Base-by-base conservation (phyloP, 2,888 invertebrate genomes). In the Alentia gelatinosa region DNA sequence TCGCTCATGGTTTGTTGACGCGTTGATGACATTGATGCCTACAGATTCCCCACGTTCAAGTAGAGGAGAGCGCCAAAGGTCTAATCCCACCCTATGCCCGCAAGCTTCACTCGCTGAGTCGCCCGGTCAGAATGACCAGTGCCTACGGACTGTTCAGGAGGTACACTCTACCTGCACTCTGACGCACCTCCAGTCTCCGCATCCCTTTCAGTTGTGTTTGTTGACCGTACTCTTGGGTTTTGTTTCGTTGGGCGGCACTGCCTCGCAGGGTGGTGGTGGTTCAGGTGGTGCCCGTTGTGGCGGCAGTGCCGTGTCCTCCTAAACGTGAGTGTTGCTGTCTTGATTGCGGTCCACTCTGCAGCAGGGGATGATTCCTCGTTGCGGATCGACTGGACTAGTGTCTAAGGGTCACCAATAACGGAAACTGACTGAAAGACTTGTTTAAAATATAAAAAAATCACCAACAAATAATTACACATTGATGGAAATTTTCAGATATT, bases 141-240 rank as follows among this genome's bases (percentile, higher is more conserved):
- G 97, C 97, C 63, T 98, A 98, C 94, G 97, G 97, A 37, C 95
- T 97, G 40, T 98, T 97, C 94, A 96, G 97, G 93, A 96, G 97
- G 96, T 96, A 94, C 35, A n/a, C 63, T 7, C 56, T n/a, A 42
- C 56, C 19, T 12, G 9, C 89, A 1, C 12, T 89, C 90, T 50
- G 26, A 30, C 26, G 35, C n/a, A n/a, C 75, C 75, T 37, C 26
- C 75, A 35, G 35, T 33, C 33, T 33, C 75, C 37, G 37, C 75
- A 1, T 75, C 75, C 50, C 50, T 50, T 19, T 19, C 50, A 15
- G 15, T 15, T 15, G 23, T 50, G 15, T 50, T 50, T 19, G 23
- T 33, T 75, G 30, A 30, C n/a, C n/a, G 12, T 75, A 19, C 50
- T 50, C 19, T 19, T 56, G 3, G 19, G 9, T 56, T 56, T 56